Base-by-base conservation (phyloP, 2,888 invertebrate genomes). In the Acanthoscelides obtectus region DNA sequence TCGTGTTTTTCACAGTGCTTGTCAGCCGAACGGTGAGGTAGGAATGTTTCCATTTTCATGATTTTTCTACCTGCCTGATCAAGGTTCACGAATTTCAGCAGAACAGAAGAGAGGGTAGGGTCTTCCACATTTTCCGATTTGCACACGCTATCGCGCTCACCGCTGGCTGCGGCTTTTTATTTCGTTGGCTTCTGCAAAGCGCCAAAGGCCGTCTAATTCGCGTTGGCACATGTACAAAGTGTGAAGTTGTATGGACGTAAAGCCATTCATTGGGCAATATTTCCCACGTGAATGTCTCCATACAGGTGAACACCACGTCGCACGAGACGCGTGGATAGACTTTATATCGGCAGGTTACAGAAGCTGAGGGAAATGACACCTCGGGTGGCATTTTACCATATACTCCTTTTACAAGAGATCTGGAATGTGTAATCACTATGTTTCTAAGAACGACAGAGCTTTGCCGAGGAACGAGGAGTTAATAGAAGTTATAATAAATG, bases 61-160 rank as follows among this genome's bases (percentile, higher is more conserved):
- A 77, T 75, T 77, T 76, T 77, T 77, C 75, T 77, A 77, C 77
- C 75, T 75, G 72, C 71, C 68, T 74, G 75, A 75, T 77, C 75
- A 77, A 75, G 75, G 75, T 74, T 75, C 74, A 74, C 70, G 70
- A 71, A 73, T 71, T 63, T 22, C 66, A 66, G 64, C 65, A 8
- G 22, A 22, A 64, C 20, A 66, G 19, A 21, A 65, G 67, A 72
- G 65, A 71, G 69, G 70, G 17, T 1, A 45, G 45, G 45, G 12
- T 45, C n/a, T n/a, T n/a, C n/a, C n/a, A n/a, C n/a, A n/a, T 45
- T 45, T 45, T 45, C 45, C 45, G 12, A 45, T 45, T 45, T 45
- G 17, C 45, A 45, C 45, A 45, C 45, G 17, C 12, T 12, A 17
- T n/a, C n/a, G 8, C 45, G 45, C 45, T 45, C 17, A 45, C 12